Percentiles rank a stretch among this genome's conserved stretches.
These are phyloP conservation scores for Ispidina lecontei DNA, from an alignment of 2,797 vertebrate species.

Conservation along the genomic window DNA sequence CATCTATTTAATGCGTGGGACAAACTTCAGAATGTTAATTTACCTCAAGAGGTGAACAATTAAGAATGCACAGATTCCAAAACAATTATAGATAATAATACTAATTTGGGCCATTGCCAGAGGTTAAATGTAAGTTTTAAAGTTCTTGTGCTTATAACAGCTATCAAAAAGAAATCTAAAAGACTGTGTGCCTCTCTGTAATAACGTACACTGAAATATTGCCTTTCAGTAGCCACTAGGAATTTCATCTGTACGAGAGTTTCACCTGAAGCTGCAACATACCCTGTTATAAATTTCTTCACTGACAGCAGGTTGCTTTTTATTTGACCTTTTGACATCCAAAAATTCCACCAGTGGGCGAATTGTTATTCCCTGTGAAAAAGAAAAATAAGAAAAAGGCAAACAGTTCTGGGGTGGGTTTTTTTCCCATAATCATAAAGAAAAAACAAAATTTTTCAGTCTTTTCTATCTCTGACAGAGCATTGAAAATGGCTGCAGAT, in stretches of 20 bases:
- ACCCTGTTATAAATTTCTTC: slow-evolving; percentile 93
- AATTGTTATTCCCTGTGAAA: slow-evolving; percentile 91
- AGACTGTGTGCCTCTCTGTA: background rate
- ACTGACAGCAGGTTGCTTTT: slow-evolving; percentile 90
- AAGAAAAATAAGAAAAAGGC: background rate
- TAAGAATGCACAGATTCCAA: background rate
- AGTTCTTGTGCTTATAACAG: background rate
- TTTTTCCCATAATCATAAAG: background rate
- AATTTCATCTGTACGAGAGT: background rate
- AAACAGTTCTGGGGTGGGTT: background rate
- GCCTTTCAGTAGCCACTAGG: background rate
- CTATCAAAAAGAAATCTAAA: background rate
- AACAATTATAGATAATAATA: background rate
- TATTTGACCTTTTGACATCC: slow-evolving; percentile 92
- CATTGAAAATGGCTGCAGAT: background rate
- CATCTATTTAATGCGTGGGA: background rate
- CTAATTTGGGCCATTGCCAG: background rate
- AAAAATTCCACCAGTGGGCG: slow-evolving; percentile 92
- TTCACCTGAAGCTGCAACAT: slow-evolving; percentile 47
- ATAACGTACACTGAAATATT: background rate
- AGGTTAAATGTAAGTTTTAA: background rate
- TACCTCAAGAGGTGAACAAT: background rate
- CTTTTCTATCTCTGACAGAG: background rate
- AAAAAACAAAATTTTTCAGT: background rate
- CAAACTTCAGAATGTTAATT: background rate